Base-by-base conservation (phyloP, 2,888 invertebrate genomes). In the Drosophila formosana region DNA sequence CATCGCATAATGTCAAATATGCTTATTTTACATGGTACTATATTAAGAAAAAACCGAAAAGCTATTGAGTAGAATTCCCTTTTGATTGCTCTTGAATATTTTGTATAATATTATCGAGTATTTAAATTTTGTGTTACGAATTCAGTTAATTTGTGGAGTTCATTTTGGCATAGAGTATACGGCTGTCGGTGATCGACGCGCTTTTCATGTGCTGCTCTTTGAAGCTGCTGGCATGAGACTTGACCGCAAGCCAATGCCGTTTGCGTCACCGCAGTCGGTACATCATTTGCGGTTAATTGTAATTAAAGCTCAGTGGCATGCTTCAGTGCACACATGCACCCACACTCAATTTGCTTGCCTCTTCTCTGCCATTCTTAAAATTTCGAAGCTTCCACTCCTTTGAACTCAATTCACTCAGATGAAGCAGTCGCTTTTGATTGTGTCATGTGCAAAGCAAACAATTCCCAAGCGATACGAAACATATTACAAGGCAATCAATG, bases 221-320 rank as follows among this genome's bases (percentile, higher is more conserved):
- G 18, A 2, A 18, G 1, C 18, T 18, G 18, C 18, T 49, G 43
- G 52, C 25, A 45, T 25, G 45, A 52, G 37, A 55, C 52, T 52
- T 49, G 39, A 71, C 74, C 66, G 51, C 75, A 58, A 47, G 43
- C 55, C 51, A 68, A 75, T 67, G 57, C 63, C 51, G 69, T 13
- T 61, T 62, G 55, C 69, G 49, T 67, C 64, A 62, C 75, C 82
- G 58, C 80, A 75, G 63, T 65, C 70, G 72, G 77, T 64, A 80
- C 83, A 86, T 86, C 79, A 83, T 81, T 83, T 86, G 81, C 43
- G 84, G 81, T 83, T 79, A 75, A 79, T 79, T 83, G 84, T 86
- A 83, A 83, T 81, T 86, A 86, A 83, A 86, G 80, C 77, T 79
- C 84, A 74, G 79, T 72, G 81, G 74, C 72, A 71, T 76, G 81